phyloP scores from a whole-genome alignment of 1,140 invertebrate genomes.

The Meloidogyne hapla region DNA sequence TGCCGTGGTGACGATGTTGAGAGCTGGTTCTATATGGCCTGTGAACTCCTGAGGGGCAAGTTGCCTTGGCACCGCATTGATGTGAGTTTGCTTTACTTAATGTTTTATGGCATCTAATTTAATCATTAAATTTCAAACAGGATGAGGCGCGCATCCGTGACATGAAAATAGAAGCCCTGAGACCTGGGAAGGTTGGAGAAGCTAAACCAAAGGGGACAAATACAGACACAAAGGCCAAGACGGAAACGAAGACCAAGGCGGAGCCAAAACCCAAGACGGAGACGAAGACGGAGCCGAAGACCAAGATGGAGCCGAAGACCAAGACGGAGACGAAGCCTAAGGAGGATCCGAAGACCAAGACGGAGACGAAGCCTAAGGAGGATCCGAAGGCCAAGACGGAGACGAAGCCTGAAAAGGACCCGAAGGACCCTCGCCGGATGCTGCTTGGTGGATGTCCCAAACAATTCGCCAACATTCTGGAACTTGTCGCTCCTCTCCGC shows the following conservation, averaged over 20 bases:
- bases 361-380: background rate
- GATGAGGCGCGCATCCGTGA: background rate
- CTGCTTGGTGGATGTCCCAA: background rate
- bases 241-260: background rate
- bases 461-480: background rate
- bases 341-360: background rate
- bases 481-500: background rate
- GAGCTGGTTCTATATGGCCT: slow-evolving; percentile 9
- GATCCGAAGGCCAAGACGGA: background rate
- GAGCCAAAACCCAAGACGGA: background rate
- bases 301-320: background rate
- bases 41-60: background rate
- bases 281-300: background rate
- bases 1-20: slow-evolving; percentile 4
- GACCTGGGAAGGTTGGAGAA: background rate
- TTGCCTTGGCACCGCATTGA: background rate
- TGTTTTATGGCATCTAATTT: background rate
- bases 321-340: background rate
- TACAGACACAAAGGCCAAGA: background rate
- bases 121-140: background rate
- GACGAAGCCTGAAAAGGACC: background rate
- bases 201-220: background rate
- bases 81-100: background rate
- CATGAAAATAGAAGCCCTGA: background rate
- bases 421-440: background rate